Conservation (phyloP, 2,797 vertebrate genomes). For the Pantherophis vulpinus region DNA sequence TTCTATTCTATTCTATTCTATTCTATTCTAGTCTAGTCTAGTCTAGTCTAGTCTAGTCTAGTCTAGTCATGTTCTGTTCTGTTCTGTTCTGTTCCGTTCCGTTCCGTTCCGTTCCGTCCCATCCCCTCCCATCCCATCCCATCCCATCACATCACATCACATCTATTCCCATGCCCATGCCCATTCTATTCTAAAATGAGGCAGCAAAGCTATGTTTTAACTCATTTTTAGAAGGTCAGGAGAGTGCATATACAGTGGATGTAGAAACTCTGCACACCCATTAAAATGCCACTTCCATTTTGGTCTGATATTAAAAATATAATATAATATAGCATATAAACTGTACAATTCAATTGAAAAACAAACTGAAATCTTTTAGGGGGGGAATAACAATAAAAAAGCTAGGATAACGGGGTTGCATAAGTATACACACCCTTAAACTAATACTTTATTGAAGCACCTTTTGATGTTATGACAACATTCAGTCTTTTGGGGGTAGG, state of each 20-base stretch:
- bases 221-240: background rate
- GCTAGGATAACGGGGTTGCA: background rate
- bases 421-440: background rate
- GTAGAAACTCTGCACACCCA: background rate
- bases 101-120: too few species aligned
- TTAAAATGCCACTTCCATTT: background rate
- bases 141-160: too few species aligned
- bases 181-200: background rate
- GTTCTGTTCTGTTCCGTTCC: too few species aligned
- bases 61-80: too few species aligned
- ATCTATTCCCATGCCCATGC: too few species aligned
- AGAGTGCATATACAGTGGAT: background rate
- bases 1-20: too few species aligned
- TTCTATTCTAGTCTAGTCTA: too few species aligned
- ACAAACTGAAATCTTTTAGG: background rate
- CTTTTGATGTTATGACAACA: background rate
- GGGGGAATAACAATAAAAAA: background rate
- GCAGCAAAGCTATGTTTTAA: background rate
- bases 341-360: background rate
- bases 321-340: background rate
- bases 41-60: too few species aligned
- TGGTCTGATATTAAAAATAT: too few species aligned
- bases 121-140: too few species aligned
- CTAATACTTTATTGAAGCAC: too few species aligned
- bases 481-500: background rate